phyloP scores from a whole-genome alignment of 1,140 invertebrate genomes.

The Gonioctena quinquepunctata region DNA sequence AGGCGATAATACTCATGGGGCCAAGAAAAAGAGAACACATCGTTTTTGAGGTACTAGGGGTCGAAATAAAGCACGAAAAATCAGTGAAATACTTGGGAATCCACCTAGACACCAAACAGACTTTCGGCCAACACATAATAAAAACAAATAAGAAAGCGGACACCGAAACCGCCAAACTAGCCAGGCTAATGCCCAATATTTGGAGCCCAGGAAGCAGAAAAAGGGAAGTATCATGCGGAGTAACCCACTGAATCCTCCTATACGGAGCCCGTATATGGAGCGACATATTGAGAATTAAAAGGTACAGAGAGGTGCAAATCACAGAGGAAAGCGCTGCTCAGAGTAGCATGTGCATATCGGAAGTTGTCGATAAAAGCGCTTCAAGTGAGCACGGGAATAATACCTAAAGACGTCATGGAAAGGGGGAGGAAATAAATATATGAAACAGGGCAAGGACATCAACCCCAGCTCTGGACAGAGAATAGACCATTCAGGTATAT shows the following conservation, averaged over 20 bases:
- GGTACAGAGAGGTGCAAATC: slow-evolving; percentile 6
- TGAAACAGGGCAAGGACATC: no score
- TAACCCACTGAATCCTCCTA: slow-evolving; percentile 10
- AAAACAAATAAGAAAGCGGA: no score
- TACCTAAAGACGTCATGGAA: no score
- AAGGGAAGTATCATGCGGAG: slow-evolving; percentile 8
- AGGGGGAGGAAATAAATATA: no score
- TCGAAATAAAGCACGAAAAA: no score
- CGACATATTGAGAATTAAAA: background rate
- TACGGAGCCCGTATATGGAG: slow-evolving; percentile 21
- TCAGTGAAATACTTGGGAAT: background rate
- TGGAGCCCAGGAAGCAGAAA: slow-evolving; percentile 10
- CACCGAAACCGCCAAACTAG: background rate
- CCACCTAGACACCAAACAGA: background rate
- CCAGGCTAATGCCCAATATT: slow-evolving; percentile 23
- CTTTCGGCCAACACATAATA: background rate
- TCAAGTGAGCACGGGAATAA: no score
- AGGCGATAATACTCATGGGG: no score
- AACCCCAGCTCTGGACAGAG: no score
- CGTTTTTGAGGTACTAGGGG: no score
- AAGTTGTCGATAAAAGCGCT: slow-evolving; percentile 17
- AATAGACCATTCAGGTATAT: no score
- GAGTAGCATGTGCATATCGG: slow-evolving; percentile 10
- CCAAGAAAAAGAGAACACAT: no score
- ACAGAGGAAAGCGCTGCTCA: slow-evolving; percentile 15